A percentile compares a stretch with the other conserved stretches of the same genome.
phyloP scores from a whole-genome alignment of 2,888 invertebrate genomes.

The Sepiola atlantica region DNA sequence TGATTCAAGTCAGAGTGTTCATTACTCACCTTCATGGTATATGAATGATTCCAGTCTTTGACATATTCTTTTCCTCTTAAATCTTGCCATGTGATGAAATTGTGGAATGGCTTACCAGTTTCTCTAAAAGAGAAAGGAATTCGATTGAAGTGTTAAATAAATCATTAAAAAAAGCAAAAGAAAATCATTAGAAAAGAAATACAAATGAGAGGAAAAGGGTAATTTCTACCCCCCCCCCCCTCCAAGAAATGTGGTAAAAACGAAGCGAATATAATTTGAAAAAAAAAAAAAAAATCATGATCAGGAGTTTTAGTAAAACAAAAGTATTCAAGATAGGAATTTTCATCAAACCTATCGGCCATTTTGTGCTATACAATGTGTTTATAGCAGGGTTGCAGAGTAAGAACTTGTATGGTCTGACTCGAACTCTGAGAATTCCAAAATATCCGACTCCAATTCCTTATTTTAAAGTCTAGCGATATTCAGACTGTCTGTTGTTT shows the following conservation, averaged over 20 bases:
- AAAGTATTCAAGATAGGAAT: too few relatives aligned
- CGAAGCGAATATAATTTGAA: background rate
- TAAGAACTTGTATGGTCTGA: too few relatives aligned
- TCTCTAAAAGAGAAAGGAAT: conserved; percentile 69
- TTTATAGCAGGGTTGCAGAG: too few relatives aligned
- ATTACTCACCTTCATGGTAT: conserved; percentile 79
- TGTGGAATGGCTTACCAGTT: conserved; percentile 85
- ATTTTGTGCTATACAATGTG: too few relatives aligned
- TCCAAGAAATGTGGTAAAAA: background rate
- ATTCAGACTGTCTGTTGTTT: too few relatives aligned
- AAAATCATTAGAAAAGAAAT: background rate
- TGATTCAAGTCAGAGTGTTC: background rate
- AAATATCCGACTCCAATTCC: too few relatives aligned
- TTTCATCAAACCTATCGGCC: too few relatives aligned
- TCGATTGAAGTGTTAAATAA: background rate
- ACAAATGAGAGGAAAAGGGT: background rate
- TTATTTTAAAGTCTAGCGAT: too few relatives aligned
- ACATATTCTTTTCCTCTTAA: conserved; percentile 84
- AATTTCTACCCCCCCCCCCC: too few relatives aligned
- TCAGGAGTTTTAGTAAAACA: too few relatives aligned
- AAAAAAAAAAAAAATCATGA: background rate
- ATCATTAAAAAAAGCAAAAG: background rate
- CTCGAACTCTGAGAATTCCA: too few relatives aligned
- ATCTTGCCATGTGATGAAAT: conserved; percentile 94
- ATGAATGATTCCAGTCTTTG: conserved; percentile 85